A percentile compares a stretch with the other conserved stretches of the same genome.
Evolutionary conservation across 2,797 vertebrate genomes (phyloP).

Genomic region (Pteropus rufus): DNA sequence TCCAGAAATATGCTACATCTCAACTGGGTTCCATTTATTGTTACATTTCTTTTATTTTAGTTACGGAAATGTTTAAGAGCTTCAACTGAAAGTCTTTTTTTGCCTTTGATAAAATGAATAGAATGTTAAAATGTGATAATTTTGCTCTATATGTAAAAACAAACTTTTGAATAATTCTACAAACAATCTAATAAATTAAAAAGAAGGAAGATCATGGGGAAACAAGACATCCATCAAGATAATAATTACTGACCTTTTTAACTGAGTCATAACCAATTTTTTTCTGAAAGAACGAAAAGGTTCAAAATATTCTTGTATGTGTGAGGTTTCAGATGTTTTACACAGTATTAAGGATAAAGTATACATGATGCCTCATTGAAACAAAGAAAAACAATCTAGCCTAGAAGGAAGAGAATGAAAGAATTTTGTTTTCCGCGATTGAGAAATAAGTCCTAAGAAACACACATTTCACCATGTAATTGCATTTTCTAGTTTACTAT

Average conservation of each 20-base stretch:
- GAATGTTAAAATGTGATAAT: neutral
- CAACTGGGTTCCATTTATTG: neutral
- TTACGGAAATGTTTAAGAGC: neutral
- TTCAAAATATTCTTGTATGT: neutral
- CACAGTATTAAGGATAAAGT: neutral
- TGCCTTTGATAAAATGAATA: neutral
- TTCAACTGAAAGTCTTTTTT: neutral
- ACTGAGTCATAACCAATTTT: neutral
- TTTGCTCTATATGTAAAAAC: neutral
- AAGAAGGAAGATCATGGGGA: neutral
- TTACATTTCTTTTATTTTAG: neutral
- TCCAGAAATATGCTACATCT: neutral
- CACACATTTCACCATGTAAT: neutral
- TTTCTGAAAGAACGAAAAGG: neutral
- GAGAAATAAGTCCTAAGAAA: neutral
- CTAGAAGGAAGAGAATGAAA: neutral
- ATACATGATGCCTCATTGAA: neutral
- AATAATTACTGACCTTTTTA: neutral
- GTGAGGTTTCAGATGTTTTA: neutral
- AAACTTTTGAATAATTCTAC: neutral
- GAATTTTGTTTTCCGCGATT: neutral
- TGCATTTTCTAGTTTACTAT: conserved; percentile 20
- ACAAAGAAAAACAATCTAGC: neutral
- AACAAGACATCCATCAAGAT: neutral
- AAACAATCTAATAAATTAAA: neutral